phyloP scores from a whole-genome alignment of 2,113 vertebrate species.

The Toxotes jaculatrix region DNA sequence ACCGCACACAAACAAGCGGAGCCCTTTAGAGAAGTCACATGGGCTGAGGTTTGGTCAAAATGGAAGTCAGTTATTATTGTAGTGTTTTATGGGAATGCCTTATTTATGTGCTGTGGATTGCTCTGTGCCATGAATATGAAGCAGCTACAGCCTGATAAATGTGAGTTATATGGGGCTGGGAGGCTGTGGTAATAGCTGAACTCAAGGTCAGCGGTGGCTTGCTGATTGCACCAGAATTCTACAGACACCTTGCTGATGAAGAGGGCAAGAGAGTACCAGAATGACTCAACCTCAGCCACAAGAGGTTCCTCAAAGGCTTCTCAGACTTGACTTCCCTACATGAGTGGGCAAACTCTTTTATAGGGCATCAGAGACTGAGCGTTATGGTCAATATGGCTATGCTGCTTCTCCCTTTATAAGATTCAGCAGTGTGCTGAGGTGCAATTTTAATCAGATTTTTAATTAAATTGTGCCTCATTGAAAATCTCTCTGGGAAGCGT shows the following conservation, averaged over 20 bases:
- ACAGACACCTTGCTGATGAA: slow-evolving; percentile 21
- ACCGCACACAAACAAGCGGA: slow-evolving; percentile 28
- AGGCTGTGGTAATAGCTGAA: slow-evolving; percentile 51
- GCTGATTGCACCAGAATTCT: slow-evolving; percentile 31
- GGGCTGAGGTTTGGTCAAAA: slow-evolving; percentile 47
- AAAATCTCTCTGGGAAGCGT: slow-evolving; percentile 49
- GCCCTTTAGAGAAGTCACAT: slow-evolving; percentile 55
- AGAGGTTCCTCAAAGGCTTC: slow-evolving; percentile 21
- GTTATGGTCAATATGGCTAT: slow-evolving; percentile 31
- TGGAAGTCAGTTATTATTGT: slow-evolving; percentile 61
- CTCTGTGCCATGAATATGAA: slow-evolving; percentile 73
- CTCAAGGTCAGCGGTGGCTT: slow-evolving; percentile 54
- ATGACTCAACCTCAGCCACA: slow-evolving; percentile 43
- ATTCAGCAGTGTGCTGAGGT: slow-evolving; percentile 25
- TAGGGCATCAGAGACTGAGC: slow-evolving; percentile 14
- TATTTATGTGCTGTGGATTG: slow-evolving; percentile 73
- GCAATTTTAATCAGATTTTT: slow-evolving; percentile 64
- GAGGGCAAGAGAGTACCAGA: slow-evolving; percentile 24
- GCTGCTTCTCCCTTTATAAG: slow-evolving; percentile 45
- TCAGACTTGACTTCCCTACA: slow-evolving; percentile 20
- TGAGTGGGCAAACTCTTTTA: slow-evolving; percentile 43
- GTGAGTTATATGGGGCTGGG: slow-evolving; percentile 43
- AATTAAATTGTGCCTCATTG: slow-evolving; percentile 60
- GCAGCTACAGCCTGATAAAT: slow-evolving; percentile 52
- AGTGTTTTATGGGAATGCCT: slow-evolving; percentile 65